phyloP scores from a whole-genome alignment of 2,113 vertebrate species.

The Pimephales promelas region DNA sequence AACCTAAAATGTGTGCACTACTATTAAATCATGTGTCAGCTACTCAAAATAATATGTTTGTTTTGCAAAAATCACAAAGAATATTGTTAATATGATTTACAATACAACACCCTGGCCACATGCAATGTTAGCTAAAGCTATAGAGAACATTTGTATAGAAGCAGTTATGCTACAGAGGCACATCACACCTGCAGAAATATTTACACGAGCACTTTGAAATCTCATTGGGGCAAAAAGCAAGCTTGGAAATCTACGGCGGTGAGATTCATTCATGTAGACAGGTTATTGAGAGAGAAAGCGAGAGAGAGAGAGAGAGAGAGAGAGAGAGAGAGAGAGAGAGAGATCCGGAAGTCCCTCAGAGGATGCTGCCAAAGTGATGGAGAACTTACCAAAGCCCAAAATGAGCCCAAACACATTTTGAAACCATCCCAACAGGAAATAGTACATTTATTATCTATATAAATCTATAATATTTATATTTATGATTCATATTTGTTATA shows the following conservation, averaged over 20 bases:
- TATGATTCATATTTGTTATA: slow-evolving; percentile 62
- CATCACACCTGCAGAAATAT: slow-evolving; percentile 45
- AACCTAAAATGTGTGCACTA: slow-evolving; percentile 52
- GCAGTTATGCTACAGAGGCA: slow-evolving; percentile 54
- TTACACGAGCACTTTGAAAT: slow-evolving; percentile 51
- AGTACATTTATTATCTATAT: slow-evolving; percentile 62
- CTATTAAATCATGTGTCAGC: slow-evolving; percentile 31
- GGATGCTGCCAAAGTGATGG: slow-evolving; percentile 35
- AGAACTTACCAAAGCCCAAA: slow-evolving; percentile 47
- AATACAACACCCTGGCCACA: slow-evolving; percentile 49
- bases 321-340: not conserved
- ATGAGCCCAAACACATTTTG: slow-evolving; percentile 61
- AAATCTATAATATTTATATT: slow-evolving; percentile 68
- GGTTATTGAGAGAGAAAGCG: slow-evolving; percentile 15
- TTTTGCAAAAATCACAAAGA: slow-evolving; percentile 33
- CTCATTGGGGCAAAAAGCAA: slow-evolving; percentile 53
- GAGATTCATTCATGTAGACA: slow-evolving; percentile 35
- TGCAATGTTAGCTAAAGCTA: slow-evolving; percentile 50
- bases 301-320: not conserved
- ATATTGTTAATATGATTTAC: slow-evolving; percentile 37
- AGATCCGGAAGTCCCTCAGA: slow-evolving; percentile 21
- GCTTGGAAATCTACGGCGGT: slow-evolving; percentile 35
- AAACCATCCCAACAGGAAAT: slow-evolving; percentile 66
- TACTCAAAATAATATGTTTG: slow-evolving; percentile 22
- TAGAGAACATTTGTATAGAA: slow-evolving; percentile 39